Percentiles rank a stretch among this genome's conserved stretches.
Conservation (phyloP, 2,888 invertebrate species). For the Rhagonycha lutea region DNA sequence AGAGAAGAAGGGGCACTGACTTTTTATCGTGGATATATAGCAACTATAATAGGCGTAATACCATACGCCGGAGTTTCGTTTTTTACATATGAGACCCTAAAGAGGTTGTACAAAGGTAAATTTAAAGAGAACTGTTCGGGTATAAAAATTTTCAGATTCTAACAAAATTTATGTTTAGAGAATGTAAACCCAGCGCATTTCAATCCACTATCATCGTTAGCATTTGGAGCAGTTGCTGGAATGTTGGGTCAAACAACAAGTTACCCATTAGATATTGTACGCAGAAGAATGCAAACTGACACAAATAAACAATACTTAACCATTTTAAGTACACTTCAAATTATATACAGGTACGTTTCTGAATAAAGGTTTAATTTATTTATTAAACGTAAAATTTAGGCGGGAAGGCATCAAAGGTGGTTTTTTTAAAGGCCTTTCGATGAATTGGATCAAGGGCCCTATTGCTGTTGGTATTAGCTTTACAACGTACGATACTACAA, state of each 20-base stretch:
- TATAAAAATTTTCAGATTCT: conserved; percentile 27
- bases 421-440: conserved; percentile 97
- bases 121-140: neutral
- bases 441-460: conserved; percentile 98
- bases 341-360: conserved; percentile 70
- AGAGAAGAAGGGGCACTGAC: conserved; percentile 75
- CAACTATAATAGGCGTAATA: conserved; percentile 91
- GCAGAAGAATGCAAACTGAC: conserved; percentile 66
- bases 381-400: conserved; percentile 56
- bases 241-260: conserved; percentile 92
- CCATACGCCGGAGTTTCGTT: conserved; percentile 98
- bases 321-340: conserved; percentile 67
- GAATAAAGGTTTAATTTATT: neutral
- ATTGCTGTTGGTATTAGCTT: conserved; percentile 95
- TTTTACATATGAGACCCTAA: conserved; percentile 94
- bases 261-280: conserved; percentile 94
- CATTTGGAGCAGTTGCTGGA: conserved; percentile 90
- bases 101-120: conserved; percentile 76
- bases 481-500: conserved; percentile 87
- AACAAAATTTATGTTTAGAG: neutral
- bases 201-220: conserved; percentile 66
- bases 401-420: conserved; percentile 88
- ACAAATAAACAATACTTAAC: conserved; percentile 62
- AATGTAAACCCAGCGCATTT: neutral
- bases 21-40: conserved; percentile 84